Percentiles rank a stretch among this genome's conserved stretches.
These are phyloP conservation scores for Microtus agrestis DNA, from an alignment of 2,797 vertebrate species.

Conservation along the genomic window DNA sequence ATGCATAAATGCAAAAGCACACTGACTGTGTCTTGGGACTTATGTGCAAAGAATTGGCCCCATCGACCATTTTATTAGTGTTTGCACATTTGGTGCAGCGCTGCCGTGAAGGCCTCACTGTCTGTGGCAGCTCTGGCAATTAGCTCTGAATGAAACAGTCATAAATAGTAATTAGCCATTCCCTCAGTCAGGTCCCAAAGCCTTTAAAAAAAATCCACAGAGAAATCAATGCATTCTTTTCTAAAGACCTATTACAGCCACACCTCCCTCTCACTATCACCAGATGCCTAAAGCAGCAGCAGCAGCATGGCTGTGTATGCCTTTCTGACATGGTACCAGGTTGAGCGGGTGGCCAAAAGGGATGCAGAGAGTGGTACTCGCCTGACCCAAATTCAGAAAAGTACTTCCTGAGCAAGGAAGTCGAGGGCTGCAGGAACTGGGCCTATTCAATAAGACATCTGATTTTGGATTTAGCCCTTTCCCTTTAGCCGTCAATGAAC, in stretches of 20 bases:
- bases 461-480: neutral
- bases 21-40: neutral
- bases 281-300: neutral
- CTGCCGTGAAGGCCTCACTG: conserved; percentile 50
- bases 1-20: neutral
- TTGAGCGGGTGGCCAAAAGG: neutral
- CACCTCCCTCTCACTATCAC: conserved; percentile 26
- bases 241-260: conserved; percentile 49
- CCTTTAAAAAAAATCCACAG: conserved; percentile 76
- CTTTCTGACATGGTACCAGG: neutral
- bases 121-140: conserved; percentile 80
- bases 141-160: conserved; percentile 82
- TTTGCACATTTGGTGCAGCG: conserved; percentile 75
- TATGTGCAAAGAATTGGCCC: neutral
- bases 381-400: neutral
- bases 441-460: neutral
- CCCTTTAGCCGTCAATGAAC: neutral
- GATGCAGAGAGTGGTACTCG: neutral
- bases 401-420: too few relatives aligned
- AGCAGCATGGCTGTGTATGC: too few relatives aligned
- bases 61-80: conserved; percentile 70
- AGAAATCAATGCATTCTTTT: conserved; percentile 81
- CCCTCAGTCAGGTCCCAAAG: conserved; percentile 77
- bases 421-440: neutral
- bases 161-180: conserved; percentile 84